Evolutionary conservation across 2,113 vertebrate species (phyloP).

Genomic region (Kryptolebias marmoratus): DNA sequence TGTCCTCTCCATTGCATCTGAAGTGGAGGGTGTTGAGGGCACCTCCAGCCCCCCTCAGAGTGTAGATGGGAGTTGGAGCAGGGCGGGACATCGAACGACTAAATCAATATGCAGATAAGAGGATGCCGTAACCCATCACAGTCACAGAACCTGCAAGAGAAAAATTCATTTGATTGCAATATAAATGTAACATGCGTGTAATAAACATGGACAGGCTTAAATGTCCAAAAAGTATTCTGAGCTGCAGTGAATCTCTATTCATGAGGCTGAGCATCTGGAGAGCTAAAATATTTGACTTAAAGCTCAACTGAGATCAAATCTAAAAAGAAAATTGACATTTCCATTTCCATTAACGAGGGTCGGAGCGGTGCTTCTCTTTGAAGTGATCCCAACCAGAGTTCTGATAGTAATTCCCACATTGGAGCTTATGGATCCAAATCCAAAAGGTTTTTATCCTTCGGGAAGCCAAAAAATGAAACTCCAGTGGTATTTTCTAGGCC

Average conservation of each 20-base stretch:
- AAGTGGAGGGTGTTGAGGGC: slow-evolving; percentile 89
- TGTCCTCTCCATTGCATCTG: slow-evolving; percentile 61
- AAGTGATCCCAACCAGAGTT: too few species aligned
- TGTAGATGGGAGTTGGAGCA: slow-evolving; percentile 86
- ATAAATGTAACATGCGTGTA: not conserved
- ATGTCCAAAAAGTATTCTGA: too few species aligned
- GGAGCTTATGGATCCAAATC: too few species aligned
- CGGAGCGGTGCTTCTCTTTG: too few species aligned
- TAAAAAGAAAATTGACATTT: too few species aligned
- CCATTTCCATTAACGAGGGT: too few species aligned
- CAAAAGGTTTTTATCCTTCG: too few species aligned
- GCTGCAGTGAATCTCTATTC: not conserved
- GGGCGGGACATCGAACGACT: slow-evolving; percentile 75
- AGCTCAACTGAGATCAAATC: too few species aligned
- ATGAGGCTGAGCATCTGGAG: not conserved
- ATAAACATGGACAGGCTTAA: not conserved
- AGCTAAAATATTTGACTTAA: not conserved
- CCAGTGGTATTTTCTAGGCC: too few species aligned
- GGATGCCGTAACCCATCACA: not conserved
- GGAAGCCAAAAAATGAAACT: too few species aligned
- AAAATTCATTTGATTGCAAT: not conserved
- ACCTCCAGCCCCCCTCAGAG: slow-evolving; percentile 86
- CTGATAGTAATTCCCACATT: too few species aligned
- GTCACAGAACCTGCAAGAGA: slow-evolving; percentile 8
- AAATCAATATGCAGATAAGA: slow-evolving; percentile 11